phyloP scores from a whole-genome alignment of 2,888 invertebrate species.

The Neoaliturus tenellus region DNA sequence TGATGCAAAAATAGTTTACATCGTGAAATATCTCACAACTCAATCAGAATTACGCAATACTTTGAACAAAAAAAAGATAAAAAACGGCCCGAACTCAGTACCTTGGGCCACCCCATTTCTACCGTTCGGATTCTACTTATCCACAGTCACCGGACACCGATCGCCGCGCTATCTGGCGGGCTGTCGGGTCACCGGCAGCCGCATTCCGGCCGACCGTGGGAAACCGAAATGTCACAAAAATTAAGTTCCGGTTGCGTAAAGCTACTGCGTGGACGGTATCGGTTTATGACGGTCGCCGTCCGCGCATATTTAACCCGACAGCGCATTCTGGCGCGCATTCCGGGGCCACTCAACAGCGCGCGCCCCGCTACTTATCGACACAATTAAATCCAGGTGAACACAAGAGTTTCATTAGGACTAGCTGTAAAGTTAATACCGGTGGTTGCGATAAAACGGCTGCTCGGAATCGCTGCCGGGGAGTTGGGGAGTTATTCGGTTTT shows the following conservation, averaged over 20 bases:
- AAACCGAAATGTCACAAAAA: slow-evolving; percentile 50
- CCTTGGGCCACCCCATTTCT: no score
- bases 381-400: slow-evolving; percentile 15
- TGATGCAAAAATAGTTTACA: no score
- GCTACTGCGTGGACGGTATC: slow-evolving; percentile 42
- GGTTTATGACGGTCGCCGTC: slow-evolving; percentile 15
- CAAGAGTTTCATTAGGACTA: slow-evolving; percentile 31
- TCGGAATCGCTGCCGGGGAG: not conserved
- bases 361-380: not conserved
- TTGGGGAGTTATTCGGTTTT: no score
- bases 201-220: slow-evolving; percentile 46
- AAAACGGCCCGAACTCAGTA: no score
- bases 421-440: slow-evolving; percentile 15
- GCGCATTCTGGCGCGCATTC: not conserved
- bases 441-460: not conserved
- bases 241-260: slow-evolving; percentile 44
- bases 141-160: not conserved
- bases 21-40: no score
- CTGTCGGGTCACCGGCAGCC: not conserved
- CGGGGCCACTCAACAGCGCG: not conserved
- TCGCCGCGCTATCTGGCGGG: not conserved
- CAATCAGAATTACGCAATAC: no score
- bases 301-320: slow-evolving; percentile 12
- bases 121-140: not conserved
- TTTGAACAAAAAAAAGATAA: no score